Evolutionary conservation across 2,113 vertebrate species (phyloP).

Genomic region (Aplodontia rufa): DNA sequence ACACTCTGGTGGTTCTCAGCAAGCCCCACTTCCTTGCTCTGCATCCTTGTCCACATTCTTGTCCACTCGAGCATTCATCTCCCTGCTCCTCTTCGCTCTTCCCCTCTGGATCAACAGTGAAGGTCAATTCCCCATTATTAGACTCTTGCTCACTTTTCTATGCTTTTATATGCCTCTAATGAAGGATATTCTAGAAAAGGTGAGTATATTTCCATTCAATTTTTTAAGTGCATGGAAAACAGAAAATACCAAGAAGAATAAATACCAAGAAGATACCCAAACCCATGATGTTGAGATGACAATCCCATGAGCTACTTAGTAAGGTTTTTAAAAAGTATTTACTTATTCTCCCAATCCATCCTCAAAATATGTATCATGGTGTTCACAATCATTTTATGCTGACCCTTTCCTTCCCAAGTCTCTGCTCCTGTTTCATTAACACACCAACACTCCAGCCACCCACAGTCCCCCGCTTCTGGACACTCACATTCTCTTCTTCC

Average conservation of each 20-base stretch:
- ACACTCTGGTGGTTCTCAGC: not conserved
- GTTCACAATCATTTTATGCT: not conserved
- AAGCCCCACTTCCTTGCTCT: not conserved
- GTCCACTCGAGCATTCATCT: fast-evolving
- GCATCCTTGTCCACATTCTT: not conserved
- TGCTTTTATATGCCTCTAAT: not conserved
- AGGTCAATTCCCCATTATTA: not conserved
- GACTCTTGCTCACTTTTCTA: not conserved
- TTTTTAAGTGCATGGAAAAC: not conserved
- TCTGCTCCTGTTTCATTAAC: not conserved
- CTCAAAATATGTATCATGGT: not conserved
- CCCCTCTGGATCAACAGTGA: not conserved
- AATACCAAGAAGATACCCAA: not conserved
- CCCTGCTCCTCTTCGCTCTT: not conserved
- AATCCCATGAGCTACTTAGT: not conserved
- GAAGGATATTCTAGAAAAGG: not conserved
- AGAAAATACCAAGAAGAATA: not conserved
- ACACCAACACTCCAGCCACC: not conserved
- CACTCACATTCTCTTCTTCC: not conserved
- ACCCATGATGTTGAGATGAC: not conserved
- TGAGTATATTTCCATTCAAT: not conserved
- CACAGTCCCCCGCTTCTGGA: not conserved
- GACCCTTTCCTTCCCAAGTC: not conserved
- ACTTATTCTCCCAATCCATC: not conserved
- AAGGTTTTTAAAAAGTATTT: not conserved